phyloP scores from a whole-genome alignment of 2,888 invertebrate species.

The Euclidia mi region DNA sequence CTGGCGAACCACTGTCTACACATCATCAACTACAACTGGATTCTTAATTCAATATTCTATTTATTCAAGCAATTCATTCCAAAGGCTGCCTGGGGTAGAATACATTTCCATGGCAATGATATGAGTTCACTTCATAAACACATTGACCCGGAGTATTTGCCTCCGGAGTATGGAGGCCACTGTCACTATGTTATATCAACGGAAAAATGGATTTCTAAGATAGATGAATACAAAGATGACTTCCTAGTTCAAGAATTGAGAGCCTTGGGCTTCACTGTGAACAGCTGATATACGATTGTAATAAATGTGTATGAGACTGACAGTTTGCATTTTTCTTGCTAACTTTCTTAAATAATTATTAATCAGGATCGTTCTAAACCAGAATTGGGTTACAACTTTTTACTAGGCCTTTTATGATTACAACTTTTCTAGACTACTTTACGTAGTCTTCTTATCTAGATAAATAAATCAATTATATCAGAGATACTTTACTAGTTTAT shows the following conservation, averaged over 20 bases:
- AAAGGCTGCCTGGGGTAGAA: conserved; percentile 90
- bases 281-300: conserved; percentile 30
- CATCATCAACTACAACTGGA: conserved; percentile 94
- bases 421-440: too few relatives aligned
- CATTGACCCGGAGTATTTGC: conserved; percentile 76
- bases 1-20: conserved; percentile 93
- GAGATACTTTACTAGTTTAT: too few relatives aligned
- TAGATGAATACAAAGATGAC: conserved; percentile 84
- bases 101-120: conserved; percentile 82
- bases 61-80: conserved; percentile 94
- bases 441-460: too few relatives aligned
- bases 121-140: conserved; percentile 77
- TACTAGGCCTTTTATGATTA: too few relatives aligned
- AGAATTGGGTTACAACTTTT: too few relatives aligned
- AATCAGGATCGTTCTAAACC: too few relatives aligned
- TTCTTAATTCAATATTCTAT: conserved; percentile 93
- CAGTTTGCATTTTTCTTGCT: background rate
- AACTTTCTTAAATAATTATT: too few relatives aligned
- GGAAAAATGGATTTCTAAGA: conserved; percentile 91
- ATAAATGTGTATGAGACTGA: background rate
- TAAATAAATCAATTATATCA: too few relatives aligned
- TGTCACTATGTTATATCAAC: conserved; percentile 89
- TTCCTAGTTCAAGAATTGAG: conserved; percentile 91
- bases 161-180: conserved; percentile 81
- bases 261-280: conserved; percentile 89